A percentile compares a stretch with the other conserved stretches of the same genome.
Evolutionary conservation across 23 tunicate species (phyloP).

Genomic region (Trididemnum nubilum): DNA sequence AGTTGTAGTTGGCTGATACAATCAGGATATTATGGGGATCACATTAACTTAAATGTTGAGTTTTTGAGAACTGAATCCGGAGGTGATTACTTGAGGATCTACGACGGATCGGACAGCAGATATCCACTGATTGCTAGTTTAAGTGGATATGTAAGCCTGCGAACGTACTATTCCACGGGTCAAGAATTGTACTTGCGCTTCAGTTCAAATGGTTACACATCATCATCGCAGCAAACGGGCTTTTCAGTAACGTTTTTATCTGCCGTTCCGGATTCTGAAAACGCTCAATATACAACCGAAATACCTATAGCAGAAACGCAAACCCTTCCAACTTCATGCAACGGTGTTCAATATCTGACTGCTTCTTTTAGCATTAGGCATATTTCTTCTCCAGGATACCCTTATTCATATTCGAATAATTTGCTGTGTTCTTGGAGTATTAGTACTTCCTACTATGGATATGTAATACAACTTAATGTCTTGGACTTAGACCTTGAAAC

Average conservation of each 20-base stretch:
- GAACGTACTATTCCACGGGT: conserved; percentile 14
- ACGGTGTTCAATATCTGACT: not conserved
- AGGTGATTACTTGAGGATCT: not conserved
- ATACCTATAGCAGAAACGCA: not conserved
- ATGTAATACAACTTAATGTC: not conserved
- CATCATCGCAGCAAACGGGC: conserved; percentile 9
- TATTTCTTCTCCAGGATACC: conserved; percentile 20
- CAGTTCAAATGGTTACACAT: not conserved
- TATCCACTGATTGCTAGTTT: not conserved
- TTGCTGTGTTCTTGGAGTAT: conserved; percentile 8
- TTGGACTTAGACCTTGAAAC: conserved; percentile 14
- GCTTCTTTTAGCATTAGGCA: not conserved
- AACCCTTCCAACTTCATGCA: not conserved
- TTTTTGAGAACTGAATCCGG: not conserved
- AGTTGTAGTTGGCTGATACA: conserved; percentile 8
- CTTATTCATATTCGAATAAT: not conserved
- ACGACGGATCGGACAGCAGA: not conserved
- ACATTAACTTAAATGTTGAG: not conserved
- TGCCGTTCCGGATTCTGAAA: not conserved
- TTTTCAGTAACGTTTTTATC: not conserved
- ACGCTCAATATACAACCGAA: not conserved
- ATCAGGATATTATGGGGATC: not conserved
- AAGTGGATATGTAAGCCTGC: not conserved
- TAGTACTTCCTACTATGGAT: not conserved
- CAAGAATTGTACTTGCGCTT: not conserved